Evolutionary conservation across 2,888 invertebrate species (phyloP), one percentile per base, ranked within the genome.

Genomic region (Tachystola acroxantha): DNA sequence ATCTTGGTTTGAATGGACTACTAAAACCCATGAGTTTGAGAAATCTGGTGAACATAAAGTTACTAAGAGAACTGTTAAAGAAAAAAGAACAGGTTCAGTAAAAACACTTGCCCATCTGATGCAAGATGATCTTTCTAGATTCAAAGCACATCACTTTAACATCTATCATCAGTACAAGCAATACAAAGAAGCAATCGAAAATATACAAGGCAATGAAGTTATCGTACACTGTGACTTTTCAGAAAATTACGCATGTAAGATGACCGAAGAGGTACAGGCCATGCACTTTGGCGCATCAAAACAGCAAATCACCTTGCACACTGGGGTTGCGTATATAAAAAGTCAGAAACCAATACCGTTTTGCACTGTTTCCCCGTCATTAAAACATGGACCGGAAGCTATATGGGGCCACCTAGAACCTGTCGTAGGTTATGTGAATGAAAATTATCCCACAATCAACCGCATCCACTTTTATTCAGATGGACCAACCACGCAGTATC

Each of bases 381-480:
- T 10, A 7, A 24, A 36, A 11, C 44, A 44, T 26, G 26, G 29
- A 10, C 47, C 42, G 22, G 30, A 22, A 9, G 37, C 42, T 10
- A 45, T 47, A 13, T 45, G 47, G 45, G 47, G 41, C 7, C 47
- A 47, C 37, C 29, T 41, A 19, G 4, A 19, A 5, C 7, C 19
- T 3, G 7, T 19, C 7, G 3, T 19, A 5, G 19, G 7, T 3
- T 19, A 19, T 7, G 19, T 19, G 3, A 3, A 7, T 5, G 7
- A 19, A 22, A 13, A 24, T 5, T 19, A 5, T 19, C 7, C 19
- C 19, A 3, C 3, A 19, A 25, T 34, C 3, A 14, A 20, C n/a
- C 9, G 2, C 1, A 13, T 41, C 10, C 46, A 46, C 25, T 39
- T 46, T 32, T 43, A 27, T 26, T 42, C 46, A 4, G 46, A 46